Evolutionary conservation across 2,113 vertebrate genomes (phyloP).

Genomic region (Paraplagusia blochii): DNA sequence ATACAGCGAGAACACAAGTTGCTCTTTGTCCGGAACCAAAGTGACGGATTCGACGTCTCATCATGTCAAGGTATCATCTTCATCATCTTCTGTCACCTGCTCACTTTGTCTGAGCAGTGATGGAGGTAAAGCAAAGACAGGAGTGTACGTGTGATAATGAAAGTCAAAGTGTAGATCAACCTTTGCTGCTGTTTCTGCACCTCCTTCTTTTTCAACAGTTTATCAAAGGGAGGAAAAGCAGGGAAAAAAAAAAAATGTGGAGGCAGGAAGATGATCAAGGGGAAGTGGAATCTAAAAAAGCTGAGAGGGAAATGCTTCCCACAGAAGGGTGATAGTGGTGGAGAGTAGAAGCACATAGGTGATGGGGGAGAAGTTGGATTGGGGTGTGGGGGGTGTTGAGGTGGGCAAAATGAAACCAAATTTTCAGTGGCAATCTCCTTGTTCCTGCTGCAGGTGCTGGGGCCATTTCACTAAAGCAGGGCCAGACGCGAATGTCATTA

Average conservation of each 20-base stretch:
- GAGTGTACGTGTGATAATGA: conserved; percentile 29
- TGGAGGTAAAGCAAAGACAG: conserved; percentile 49
- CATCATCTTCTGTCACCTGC: conserved; percentile 37
- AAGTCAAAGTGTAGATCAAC: neutral
- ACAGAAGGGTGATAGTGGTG: conserved; percentile 73
- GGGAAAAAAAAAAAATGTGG: conserved; percentile 13
- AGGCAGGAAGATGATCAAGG: conserved; percentile 39
- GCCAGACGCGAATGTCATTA: conserved; percentile 99
- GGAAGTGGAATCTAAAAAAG: conserved; percentile 43
- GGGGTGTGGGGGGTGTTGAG: conserved; percentile 42
- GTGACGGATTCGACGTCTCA: conserved; percentile 48
- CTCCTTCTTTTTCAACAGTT: neutral
- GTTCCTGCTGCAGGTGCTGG: conserved; percentile 98
- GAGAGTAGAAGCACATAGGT: conserved; percentile 16
- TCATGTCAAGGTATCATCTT: conserved; percentile 65
- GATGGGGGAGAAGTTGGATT: conserved; percentile 18
- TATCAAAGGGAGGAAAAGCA: conserved; percentile 1
- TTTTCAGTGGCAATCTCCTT: conserved; percentile 99
- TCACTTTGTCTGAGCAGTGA: conserved; percentile 17
- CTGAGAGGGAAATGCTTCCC: conserved; percentile 32
- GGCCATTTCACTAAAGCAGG: conserved; percentile 99
- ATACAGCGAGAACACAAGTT: conserved; percentile 72
- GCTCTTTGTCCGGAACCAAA: conserved; percentile 56
- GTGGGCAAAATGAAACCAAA: conserved; percentile 86
- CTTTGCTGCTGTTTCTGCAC: neutral